Evolutionary conservation across 2,888 invertebrate genomes (phyloP).

Genomic region (Synanthedon formicaeformis): DNA sequence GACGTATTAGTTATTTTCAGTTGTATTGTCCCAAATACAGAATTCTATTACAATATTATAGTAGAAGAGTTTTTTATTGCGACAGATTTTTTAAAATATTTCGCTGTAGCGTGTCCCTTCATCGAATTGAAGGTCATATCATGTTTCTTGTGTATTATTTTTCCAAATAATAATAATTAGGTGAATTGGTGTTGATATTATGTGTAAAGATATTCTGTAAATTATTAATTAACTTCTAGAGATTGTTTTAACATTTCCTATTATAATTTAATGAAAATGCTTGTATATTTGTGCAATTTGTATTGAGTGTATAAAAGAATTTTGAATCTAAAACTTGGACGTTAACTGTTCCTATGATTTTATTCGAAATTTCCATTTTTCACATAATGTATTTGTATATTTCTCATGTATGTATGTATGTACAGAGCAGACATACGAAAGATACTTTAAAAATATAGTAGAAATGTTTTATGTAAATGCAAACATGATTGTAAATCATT

Average conservation of each 20-base stretch:
- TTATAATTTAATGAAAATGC: constrained; percentile 5
- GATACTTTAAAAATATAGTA: background rate
- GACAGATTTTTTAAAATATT: no score
- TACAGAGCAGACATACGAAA: background rate
- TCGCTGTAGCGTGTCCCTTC: no score
- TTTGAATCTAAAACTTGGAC: background rate
- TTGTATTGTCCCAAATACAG: no score
- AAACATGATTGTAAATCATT: constrained; percentile 42
- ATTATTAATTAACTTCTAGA: constrained; percentile 19
- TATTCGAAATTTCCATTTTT: background rate
- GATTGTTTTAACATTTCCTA: constrained; percentile 31
- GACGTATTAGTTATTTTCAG: no score
- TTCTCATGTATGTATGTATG: background rate
- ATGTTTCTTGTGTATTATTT: no score
- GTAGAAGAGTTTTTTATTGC: no score
- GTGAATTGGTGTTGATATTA: constrained; percentile 22
- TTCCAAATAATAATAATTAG: no score
- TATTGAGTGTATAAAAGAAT: background rate
- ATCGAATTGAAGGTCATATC: no score
- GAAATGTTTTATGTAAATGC: constrained; percentile 18
- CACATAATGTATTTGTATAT: background rate
- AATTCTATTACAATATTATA: no score
- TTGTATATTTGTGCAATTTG: background rate
- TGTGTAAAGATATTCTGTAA: constrained; percentile 10
- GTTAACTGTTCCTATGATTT: constrained; percentile 4